Base-by-base conservation (phyloP, 2,888 invertebrate species). In the Acrobasis repandana region DNA sequence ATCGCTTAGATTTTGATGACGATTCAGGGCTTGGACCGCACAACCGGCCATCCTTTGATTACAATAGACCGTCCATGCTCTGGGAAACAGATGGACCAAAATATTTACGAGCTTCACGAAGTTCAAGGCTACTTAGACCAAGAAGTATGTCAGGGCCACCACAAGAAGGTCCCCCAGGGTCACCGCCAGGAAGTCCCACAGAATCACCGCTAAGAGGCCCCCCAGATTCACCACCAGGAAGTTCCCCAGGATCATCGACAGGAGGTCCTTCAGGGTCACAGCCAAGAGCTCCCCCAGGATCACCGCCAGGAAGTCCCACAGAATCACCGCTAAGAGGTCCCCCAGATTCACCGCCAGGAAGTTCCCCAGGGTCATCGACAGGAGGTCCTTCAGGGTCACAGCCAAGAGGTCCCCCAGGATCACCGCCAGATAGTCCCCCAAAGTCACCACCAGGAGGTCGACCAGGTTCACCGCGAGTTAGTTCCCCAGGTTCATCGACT, bases 1-100 rank as follows among this genome's bases (percentile, higher is more conserved):
- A 54, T 14, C 54, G 14, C 20, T 6, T 58, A 11, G 48, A 38
- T 38, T 57, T 57, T 14, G 48, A 57, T 16, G 47, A 48, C 11
- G 9, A 48, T 9, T 16, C 20, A 20, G 54, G 54, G 14, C 10
- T 1, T 14, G 11, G 14, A 28, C 20, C 49, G 18, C n/a, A 20
- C 5, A n/a, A 14, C 6, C 20, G 50, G n/a, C 50, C 50, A 20
- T 20, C n/a, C 8, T 50, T 28, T 33, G 14, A 50, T 50, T 14
- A n/a, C 43, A 11, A 43, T 5, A 43, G n/a, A 11, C 43, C 43
- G 43, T 43, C n/a, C 4, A 14, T 6, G n/a, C 43, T n/a, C 14
- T 14, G 43, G 14, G 43, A 43, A 43, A 3, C 5, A 14, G n/a
- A 43, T 6, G 43, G n/a, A 14, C 43, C n/a, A 43, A 43, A 11